Conservation (phyloP, 2,888 invertebrate genomes). For the Lobophora halterata region DNA sequence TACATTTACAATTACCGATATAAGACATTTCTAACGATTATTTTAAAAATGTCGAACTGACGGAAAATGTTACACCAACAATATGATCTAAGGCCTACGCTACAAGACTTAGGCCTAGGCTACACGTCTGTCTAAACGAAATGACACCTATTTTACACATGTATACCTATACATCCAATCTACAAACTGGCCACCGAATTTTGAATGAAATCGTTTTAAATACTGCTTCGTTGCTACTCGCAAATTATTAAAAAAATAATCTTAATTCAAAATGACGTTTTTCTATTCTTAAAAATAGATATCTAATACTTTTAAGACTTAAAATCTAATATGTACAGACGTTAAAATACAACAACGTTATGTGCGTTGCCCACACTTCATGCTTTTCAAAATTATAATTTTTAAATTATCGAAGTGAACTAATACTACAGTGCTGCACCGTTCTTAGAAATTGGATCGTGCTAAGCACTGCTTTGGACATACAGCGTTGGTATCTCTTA, state of each 20-base stretch:
- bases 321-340: conserved; percentile 67
- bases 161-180: conserved; percentile 48
- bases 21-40: conserved; percentile 22
- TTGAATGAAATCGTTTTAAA: conserved; percentile 44
- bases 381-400: no score
- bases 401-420: no score
- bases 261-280: conserved; percentile 50
- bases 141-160: conserved; percentile 55
- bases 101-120: conserved; percentile 48
- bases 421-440: no score
- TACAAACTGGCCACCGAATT: conserved; percentile 64
- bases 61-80: conserved; percentile 29
- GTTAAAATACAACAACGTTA: conserved; percentile 46
- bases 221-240: conserved; percentile 75
- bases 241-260: conserved; percentile 66
- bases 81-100: conserved; percentile 35
- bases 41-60: conserved; percentile 28
- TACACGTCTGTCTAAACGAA: conserved; percentile 55
- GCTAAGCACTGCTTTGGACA: no score
- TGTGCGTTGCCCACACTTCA: conserved; percentile 31
- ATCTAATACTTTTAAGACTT: conserved; percentile 65
- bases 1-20: conserved; percentile 16
- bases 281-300: conserved; percentile 64
- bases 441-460: no score
- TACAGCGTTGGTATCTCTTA: no score